Evolutionary conservation across 2,888 invertebrate genomes (phyloP).

Genomic region (Lepetodrilus schrolli): DNA sequence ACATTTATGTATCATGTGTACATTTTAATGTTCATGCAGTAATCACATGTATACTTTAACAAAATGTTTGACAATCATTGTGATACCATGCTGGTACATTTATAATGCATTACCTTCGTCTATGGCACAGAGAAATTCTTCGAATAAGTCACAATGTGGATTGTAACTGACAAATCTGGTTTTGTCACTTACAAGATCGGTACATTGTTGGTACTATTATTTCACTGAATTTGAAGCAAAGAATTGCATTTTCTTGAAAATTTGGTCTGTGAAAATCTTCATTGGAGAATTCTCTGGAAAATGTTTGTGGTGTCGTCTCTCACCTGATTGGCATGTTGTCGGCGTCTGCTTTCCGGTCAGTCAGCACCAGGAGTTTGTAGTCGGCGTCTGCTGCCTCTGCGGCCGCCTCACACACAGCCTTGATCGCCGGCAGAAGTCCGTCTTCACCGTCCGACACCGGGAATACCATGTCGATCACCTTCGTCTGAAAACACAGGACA

Average conservation of each 20-base stretch:
- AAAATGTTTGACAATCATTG: too few relatives aligned
- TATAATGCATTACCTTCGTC: too few relatives aligned
- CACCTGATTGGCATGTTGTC: slow-evolving; percentile 77
- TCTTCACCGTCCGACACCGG: slow-evolving; percentile 82
- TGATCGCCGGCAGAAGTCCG: slow-evolving; percentile 87
- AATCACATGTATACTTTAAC: too few relatives aligned
- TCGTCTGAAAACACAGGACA: too few relatives aligned
- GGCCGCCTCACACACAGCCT: slow-evolving; percentile 87
- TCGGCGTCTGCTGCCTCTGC: slow-evolving; percentile 85
- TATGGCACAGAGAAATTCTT: too few relatives aligned
- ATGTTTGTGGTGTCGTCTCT: too few relatives aligned
- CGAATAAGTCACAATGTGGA: too few relatives aligned
- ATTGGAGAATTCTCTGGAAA: not conserved
- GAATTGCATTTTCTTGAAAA: not conserved
- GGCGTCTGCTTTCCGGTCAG: slow-evolving; percentile 81
- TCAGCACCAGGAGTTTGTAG: slow-evolving; percentile 89
- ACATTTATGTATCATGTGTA: too few relatives aligned
- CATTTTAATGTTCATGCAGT: too few relatives aligned
- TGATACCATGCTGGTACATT: too few relatives aligned
- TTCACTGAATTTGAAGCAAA: not conserved
- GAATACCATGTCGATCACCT: slow-evolving; percentile 92
- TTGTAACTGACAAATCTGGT: too few relatives aligned
- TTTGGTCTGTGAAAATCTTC: not conserved
- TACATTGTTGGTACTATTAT: not conserved
- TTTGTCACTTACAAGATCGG: too few relatives aligned